Percentiles rank a stretch among this genome's conserved stretches.
Evolutionary conservation across 2,113 vertebrate species (phyloP).

Genomic region (Puffinus mauretanicus): DNA sequence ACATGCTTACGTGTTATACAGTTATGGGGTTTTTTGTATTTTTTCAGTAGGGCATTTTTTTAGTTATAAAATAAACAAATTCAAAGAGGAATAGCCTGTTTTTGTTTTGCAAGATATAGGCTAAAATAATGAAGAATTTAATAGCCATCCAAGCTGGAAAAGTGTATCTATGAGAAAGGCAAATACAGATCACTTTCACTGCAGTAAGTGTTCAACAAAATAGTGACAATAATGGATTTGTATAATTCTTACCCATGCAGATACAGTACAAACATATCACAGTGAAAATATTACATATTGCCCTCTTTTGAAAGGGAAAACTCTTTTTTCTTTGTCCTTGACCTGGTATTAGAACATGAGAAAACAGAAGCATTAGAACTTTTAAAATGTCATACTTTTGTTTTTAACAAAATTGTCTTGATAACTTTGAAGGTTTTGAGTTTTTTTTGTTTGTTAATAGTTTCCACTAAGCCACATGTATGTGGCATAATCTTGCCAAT

Average conservation of each 20-base stretch:
- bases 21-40: not conserved
- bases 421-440: not conserved
- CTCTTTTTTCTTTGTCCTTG: not conserved
- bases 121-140: not conserved
- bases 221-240: not conserved
- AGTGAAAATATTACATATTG: not conserved
- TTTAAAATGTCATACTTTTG: not conserved
- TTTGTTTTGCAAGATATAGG: not conserved
- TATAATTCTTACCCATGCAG: not conserved
- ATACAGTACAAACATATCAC: not conserved
- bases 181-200: not conserved
- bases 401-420: not conserved
- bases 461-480: not conserved
- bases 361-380: not conserved
- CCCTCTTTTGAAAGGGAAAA: not conserved
- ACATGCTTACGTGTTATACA: rapidly evolving
- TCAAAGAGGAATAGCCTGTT: not conserved
- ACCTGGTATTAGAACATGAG: not conserved
- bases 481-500: not conserved
- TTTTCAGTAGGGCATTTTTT: not conserved
- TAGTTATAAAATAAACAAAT: not conserved
- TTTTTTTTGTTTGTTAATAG: not conserved
- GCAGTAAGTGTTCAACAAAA: not conserved
- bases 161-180: not conserved
- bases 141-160: not conserved